Evolutionary conservation across 2,888 invertebrate genomes (phyloP).

Genomic region (Lycaena phlaeas): DNA sequence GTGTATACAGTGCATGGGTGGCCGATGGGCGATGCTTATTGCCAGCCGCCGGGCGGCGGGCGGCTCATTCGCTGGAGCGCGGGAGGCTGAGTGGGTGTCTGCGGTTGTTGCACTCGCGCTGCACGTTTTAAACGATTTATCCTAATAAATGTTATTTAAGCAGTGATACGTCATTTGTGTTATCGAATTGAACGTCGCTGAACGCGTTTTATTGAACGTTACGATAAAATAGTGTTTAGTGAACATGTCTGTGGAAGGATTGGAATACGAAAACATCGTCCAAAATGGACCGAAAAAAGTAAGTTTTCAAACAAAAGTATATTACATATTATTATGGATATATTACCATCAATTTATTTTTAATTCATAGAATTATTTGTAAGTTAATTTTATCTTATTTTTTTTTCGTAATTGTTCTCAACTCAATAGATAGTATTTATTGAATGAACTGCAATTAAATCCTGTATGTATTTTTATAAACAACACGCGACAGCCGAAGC

Average conservation of each 20-base stretch:
- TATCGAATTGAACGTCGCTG: slow-evolving; percentile 18
- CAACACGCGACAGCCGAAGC: slow-evolving; percentile 1
- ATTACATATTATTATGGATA: neutral
- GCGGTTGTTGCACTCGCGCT: slow-evolving; percentile 48
- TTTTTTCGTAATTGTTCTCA: too few relatives aligned
- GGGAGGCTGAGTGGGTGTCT: slow-evolving; percentile 65
- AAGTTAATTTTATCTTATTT: too few relatives aligned
- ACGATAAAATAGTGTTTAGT: slow-evolving; percentile 33
- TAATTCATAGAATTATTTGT: too few relatives aligned
- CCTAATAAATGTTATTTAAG: slow-evolving; percentile 43
- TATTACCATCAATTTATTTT: too few relatives aligned
- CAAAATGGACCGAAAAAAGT: slow-evolving; percentile 78
- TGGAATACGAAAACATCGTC: slow-evolving; percentile 76
- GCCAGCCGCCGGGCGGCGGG: too few relatives aligned
- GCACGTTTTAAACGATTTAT: slow-evolving; percentile 43
- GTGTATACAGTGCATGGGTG: too few relatives aligned
- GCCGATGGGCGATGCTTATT: too few relatives aligned
- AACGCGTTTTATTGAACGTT: slow-evolving; percentile 24
- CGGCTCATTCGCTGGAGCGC: slow-evolving; percentile 43
- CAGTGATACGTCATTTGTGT: slow-evolving; percentile 55
- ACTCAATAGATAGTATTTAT: too few relatives aligned
- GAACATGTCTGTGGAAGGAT: slow-evolving; percentile 70
- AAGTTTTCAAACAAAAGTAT: slow-evolving; percentile 31
- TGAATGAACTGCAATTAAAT: too few relatives aligned
- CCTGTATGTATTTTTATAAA: too few relatives aligned